These are phyloP conservation scores for Oscheius onirici DNA, from an alignment of 2,888 invertebrate genomes.

Conservation along the genomic window DNA sequence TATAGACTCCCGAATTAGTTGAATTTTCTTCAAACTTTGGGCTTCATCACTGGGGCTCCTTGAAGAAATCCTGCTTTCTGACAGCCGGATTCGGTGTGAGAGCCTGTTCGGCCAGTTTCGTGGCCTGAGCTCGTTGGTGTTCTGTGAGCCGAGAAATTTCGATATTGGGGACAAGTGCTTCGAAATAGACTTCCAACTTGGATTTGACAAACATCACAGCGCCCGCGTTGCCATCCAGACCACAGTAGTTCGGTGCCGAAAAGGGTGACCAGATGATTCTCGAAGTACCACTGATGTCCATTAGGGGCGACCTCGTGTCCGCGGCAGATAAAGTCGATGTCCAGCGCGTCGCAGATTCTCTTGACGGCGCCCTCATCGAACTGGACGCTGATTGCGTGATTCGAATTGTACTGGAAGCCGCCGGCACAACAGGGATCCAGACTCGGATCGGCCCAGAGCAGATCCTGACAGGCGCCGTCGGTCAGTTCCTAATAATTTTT, in stretches of 20 bases:
- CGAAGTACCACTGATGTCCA: slow-evolving; percentile 55
- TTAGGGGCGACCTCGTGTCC: slow-evolving; percentile 62
- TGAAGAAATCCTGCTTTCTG: no score
- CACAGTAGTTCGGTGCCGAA: slow-evolving; percentile 68
- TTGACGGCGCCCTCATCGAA: slow-evolving; percentile 54
- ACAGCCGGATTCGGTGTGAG: no score
- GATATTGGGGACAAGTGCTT: slow-evolving; percentile 36
- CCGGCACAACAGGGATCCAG: slow-evolving; percentile 46
- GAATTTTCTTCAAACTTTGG: no score
- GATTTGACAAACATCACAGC: slow-evolving; percentile 46
- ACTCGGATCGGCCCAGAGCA: slow-evolving; percentile 65
- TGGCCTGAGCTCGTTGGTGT: no score
- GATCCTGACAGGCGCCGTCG: slow-evolving; percentile 48
- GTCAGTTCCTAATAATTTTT: slow-evolving; percentile 52
- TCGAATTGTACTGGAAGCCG: slow-evolving; percentile 52
- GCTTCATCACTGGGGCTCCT: no score
- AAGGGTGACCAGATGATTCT: slow-evolving; percentile 56
- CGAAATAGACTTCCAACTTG: slow-evolving; percentile 36
- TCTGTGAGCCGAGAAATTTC: no score
- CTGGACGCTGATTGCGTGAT: slow-evolving; percentile 51
- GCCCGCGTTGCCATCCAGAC: slow-evolving; percentile 60
- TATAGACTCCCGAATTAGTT: no score
- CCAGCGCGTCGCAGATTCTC: slow-evolving; percentile 44
- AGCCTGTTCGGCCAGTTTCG: no score
- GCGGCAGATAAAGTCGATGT: slow-evolving; percentile 59